These are phyloP conservation scores for Bombus waltoni DNA, from an alignment of 1,140 invertebrate species.

Conservation along the genomic window DNA sequence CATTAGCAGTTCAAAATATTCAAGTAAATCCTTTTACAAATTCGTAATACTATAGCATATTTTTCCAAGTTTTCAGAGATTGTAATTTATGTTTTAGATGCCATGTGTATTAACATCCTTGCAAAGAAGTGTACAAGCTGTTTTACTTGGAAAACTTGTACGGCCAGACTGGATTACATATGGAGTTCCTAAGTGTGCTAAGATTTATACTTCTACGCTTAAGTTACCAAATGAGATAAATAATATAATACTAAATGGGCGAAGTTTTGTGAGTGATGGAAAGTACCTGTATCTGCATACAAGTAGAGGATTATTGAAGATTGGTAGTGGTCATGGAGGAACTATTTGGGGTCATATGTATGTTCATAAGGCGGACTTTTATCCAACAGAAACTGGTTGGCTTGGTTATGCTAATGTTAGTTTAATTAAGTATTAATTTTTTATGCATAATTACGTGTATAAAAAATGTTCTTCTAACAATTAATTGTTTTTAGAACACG, in stretches of 20 bases:
- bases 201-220: slow-evolving; percentile 88
- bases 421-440: slow-evolving; percentile 81
- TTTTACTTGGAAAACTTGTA: slow-evolving; percentile 91
- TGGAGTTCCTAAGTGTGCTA: slow-evolving; percentile 91
- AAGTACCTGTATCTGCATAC: slow-evolving; percentile 92
- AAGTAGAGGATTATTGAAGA: slow-evolving; percentile 90
- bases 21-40: slow-evolving; percentile 82
- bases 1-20: slow-evolving; percentile 90
- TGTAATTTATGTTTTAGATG: slow-evolving; percentile 84
- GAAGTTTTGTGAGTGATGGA: slow-evolving; percentile 89
- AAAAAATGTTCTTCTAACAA: neutral
- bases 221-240: slow-evolving; percentile 83
- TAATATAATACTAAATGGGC: slow-evolving; percentile 84
- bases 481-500: slow-evolving; percentile 80
- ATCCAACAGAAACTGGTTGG: slow-evolving; percentile 90
- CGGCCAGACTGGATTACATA: slow-evolving; percentile 94
- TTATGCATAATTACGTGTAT: neutral
- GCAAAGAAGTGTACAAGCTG: slow-evolving; percentile 94
- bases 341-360: slow-evolving; percentile 95
- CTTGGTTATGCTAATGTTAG: slow-evolving; percentile 92
- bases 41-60: neutral
- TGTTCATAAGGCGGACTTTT: slow-evolving; percentile 90
- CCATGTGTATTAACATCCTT: slow-evolving; percentile 92
- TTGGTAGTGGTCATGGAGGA: slow-evolving; percentile 96
- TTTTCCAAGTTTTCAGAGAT: neutral